Evolutionary conservation across 1,140 invertebrate genomes (phyloP), one percentile per base, ranked within the genome.

Genomic region (Amyelois transitella): DNA sequence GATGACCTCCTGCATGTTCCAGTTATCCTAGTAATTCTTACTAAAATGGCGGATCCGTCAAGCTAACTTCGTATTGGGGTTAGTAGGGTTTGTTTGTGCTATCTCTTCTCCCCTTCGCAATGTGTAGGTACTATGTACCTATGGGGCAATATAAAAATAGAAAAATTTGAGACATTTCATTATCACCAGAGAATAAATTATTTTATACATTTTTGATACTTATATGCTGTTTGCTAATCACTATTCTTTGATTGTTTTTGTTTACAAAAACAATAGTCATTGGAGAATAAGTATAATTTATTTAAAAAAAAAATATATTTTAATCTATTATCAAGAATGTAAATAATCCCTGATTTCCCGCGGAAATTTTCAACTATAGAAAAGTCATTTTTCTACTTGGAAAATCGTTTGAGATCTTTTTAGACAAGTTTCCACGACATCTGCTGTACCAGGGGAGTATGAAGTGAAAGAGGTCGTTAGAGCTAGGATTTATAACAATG

Each of bases 31-130:
- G 77, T 81, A 70, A 51, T 70, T 64, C 58, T 67, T 56, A 57
- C 57, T 62, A 81, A 77, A 78, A 81, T 78, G 77, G 77, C 75
- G 75, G 77, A 77, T 75, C 72, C 56, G 60, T 65, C 55, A 55
- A 48, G 28, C 32, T n/a, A n/a, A 4, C 12, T 38, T 8, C 8
- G 32, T 14, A 4, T 38, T 38, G 32, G 6, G 22, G 32, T 14
- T 38, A 38, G 17, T 38, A 14, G 7, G 1, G 25, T 14, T 14
- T 38, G 12, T 38, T 38, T 38, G 7, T 38, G 1, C 32, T 38
- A 14, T 6, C 28, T 12, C 0, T 14, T 24, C 8, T 24, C 22
- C 22, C 3, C n/a, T n/a, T n/a, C n/a, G n/a, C n/a, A n/a, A n/a
- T n/a, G n/a, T n/a, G n/a, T n/a, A n/a, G n/a, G n/a, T n/a, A n/a